These are phyloP conservation scores for Haliclystus octoradiatus DNA, from an alignment of 30 jellyfish, hydroid and myxozoan species.

Conservation along the genomic window DNA sequence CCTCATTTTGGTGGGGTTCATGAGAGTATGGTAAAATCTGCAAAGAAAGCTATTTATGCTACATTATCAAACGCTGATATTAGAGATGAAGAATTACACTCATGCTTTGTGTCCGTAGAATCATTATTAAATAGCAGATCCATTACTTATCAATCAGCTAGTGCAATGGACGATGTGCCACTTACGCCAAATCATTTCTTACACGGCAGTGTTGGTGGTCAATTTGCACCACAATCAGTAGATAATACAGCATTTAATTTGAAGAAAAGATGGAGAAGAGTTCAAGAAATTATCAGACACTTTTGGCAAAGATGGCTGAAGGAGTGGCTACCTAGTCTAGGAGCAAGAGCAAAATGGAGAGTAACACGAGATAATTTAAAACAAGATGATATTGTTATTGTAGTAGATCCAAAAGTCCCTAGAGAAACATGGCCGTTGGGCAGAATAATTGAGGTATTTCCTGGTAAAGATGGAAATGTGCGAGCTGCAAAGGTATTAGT, in stretches of 20 bases:
- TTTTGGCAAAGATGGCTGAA: constrained; percentile 30
- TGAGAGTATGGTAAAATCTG: constrained; percentile 30
- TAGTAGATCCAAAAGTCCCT: constrained; percentile 12
- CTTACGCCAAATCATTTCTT: constrained; percentile 38
- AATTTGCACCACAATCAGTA: constrained; percentile 13
- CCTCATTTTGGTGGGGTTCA: constrained; percentile 44
- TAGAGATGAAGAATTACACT: too few species aligned
- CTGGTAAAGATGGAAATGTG: constrained; percentile 14
- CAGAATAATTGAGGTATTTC: constrained; percentile 1
- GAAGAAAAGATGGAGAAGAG: constrained; percentile 22
- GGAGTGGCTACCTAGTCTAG: constrained; percentile 19
- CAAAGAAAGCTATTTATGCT: constrained; percentile 35
- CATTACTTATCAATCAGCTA: constrained; percentile 21
- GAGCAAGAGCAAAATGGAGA: constrained; percentile 20
- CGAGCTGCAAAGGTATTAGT: constrained; percentile 3
- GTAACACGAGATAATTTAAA: constrained; percentile 1
- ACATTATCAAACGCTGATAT: constrained; percentile 20
- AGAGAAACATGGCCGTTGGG: constrained; percentile 31
- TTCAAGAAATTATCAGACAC: constrained; percentile 21
- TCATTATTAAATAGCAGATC: constrained; percentile 36
- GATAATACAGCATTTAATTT: constrained; percentile 11
- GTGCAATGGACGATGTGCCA: constrained; percentile 28
- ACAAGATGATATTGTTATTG: constrained; percentile 23
- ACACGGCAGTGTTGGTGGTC: constrained; percentile 38
- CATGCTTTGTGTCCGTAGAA: constrained; percentile 29